Percentiles rank a stretch among this genome's conserved stretches.
Conservation (phyloP, 2,888 invertebrate species). For the Patella pellucida region DNA sequence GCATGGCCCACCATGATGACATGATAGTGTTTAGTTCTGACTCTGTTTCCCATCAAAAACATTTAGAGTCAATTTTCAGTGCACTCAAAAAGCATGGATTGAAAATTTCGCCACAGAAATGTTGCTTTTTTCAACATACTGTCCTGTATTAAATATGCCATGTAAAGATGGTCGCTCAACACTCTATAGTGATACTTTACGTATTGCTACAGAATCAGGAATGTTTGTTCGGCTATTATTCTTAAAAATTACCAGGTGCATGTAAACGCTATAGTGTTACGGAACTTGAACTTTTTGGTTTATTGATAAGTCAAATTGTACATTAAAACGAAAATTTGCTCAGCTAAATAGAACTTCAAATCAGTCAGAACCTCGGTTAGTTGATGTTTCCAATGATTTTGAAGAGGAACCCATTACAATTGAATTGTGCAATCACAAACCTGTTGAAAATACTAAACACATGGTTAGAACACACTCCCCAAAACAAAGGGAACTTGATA, state of each 20-base stretch:
- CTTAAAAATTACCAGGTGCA: background rate
- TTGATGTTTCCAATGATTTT: too few relatives aligned
- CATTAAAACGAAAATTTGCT: too few relatives aligned
- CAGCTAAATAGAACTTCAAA: too few relatives aligned
- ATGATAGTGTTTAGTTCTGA: background rate
- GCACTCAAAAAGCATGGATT: background rate
- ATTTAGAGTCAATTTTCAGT: background rate
- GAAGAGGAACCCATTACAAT: too few relatives aligned
- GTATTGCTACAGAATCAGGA: background rate
- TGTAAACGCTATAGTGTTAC: too few relatives aligned
- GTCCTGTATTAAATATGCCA: background rate
- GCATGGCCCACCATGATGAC: background rate
- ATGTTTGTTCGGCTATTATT: background rate
- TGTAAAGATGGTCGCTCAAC: background rate
- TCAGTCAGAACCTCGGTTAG: too few relatives aligned
- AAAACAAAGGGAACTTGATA: too few relatives aligned
- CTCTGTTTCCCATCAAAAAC: background rate
- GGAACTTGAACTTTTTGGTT: too few relatives aligned
- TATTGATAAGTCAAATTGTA: too few relatives aligned
- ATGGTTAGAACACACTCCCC: too few relatives aligned
- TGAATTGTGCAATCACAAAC: too few relatives aligned
- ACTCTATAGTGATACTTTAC: background rate
- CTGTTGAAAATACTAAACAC: too few relatives aligned
- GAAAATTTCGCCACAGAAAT: background rate
- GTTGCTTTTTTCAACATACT: background rate